phyloP scores from a whole-genome alignment of 2,888 invertebrate genomes.

The Eledona agricola region DNA sequence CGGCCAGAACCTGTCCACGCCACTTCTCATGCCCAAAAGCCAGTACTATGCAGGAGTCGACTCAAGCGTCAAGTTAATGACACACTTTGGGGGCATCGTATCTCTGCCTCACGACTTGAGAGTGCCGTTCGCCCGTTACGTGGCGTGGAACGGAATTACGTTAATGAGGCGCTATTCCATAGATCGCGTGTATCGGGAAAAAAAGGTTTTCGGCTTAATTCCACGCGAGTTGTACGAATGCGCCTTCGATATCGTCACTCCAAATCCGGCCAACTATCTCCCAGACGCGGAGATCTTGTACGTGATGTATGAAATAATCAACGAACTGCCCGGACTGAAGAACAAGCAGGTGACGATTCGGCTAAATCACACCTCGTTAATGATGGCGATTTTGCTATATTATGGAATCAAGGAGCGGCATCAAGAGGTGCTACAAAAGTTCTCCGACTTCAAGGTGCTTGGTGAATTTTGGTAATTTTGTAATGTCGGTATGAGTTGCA shows the following conservation, averaged over 20 bases:
- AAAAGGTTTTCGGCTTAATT: slow-evolving; percentile 81
- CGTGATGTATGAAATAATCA: slow-evolving; percentile 78
- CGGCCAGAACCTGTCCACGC: slow-evolving; percentile 80
- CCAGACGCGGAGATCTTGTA: slow-evolving; percentile 87
- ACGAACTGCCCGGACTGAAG: slow-evolving; percentile 71
- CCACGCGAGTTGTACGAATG: slow-evolving; percentile 91
- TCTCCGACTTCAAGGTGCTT: slow-evolving; percentile 65
- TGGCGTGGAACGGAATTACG: slow-evolving; percentile 81
- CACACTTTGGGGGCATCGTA: slow-evolving; percentile 84
- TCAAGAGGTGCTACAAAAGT: slow-evolving; percentile 63
- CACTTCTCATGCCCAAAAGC: slow-evolving; percentile 81
- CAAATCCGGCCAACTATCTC: slow-evolving; percentile 75
- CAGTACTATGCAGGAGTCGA: slow-evolving; percentile 67
- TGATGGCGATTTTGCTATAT: slow-evolving; percentile 79
- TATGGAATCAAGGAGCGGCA: slow-evolving; percentile 81
- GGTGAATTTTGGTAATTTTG: slow-evolving; percentile 16
- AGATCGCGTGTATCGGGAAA: slow-evolving; percentile 86
- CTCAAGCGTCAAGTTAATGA: slow-evolving; percentile 82
- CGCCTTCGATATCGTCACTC: slow-evolving; percentile 91
- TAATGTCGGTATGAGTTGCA: slow-evolving; percentile 52
- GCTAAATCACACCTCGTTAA: slow-evolving; percentile 80
- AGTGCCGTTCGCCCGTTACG: slow-evolving; percentile 81
- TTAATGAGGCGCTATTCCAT: slow-evolving; percentile 86
- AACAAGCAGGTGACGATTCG: slow-evolving; percentile 75
- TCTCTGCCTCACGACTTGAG: slow-evolving; percentile 85